These are phyloP conservation scores for Pocillopora grandis DNA, from an alignment of 92 coral and sea anemone genomes.

Conservation along the genomic window DNA sequence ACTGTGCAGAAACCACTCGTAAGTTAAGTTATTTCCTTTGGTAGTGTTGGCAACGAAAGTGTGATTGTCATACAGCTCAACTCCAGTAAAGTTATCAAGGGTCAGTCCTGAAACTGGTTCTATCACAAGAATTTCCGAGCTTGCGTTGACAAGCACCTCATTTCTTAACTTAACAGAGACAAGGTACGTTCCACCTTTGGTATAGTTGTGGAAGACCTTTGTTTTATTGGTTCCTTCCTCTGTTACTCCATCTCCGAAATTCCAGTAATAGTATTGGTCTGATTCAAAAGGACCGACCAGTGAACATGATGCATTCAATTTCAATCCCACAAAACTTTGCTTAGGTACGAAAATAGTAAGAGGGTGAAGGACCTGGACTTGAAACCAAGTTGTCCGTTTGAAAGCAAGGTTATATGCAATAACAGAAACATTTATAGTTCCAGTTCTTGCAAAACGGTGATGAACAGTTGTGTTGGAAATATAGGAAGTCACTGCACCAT, in stretches of 20 bases:
- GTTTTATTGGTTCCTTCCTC: constrained; percentile 23
- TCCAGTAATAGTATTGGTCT: constrained; percentile 56
- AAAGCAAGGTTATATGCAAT: constrained; percentile 72
- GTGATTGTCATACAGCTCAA: constrained; percentile 61
- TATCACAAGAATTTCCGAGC: constrained; percentile 52
- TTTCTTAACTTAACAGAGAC: constrained; percentile 50
- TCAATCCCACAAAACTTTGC: constrained; percentile 31
- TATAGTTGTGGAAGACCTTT: constrained; percentile 55
- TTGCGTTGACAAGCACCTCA: constrained; percentile 18
- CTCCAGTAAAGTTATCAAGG: constrained; percentile 65
- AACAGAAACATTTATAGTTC: constrained; percentile 63
- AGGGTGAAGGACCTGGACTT: constrained; percentile 55
- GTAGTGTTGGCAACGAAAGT: constrained; percentile 54
- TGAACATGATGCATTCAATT: constrained; percentile 38
- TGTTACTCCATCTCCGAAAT: constrained; percentile 71
- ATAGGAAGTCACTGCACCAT: constrained; percentile 49
- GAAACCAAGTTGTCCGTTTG: constrained; percentile 35
- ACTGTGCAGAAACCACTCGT: constrained; percentile 64
- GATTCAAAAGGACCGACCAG: constrained; percentile 36
- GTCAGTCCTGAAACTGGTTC: constrained; percentile 70
- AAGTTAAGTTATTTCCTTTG: constrained; percentile 85
- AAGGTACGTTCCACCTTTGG: constrained; percentile 53
- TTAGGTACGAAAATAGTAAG: constrained; percentile 43
- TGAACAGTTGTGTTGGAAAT: constrained; percentile 41
- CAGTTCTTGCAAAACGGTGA: constrained; percentile 41